phyloP scores from a whole-genome alignment of 2,888 invertebrate genomes.

The Mellilla xanthometata region DNA sequence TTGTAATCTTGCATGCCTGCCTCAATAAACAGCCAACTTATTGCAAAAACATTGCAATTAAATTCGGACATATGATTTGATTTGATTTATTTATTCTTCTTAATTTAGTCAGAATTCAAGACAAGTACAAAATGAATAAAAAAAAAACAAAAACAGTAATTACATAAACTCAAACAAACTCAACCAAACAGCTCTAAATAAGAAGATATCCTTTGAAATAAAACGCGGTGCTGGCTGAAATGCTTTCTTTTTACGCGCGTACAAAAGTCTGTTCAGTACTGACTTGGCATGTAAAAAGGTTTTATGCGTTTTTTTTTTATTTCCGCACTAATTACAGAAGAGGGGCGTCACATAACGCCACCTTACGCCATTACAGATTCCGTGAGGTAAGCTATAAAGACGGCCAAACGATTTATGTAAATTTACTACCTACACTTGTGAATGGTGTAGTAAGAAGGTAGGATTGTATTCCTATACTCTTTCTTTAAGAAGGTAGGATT shows the following conservation, averaged over 20 bases:
- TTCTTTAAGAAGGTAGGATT: too few relatives aligned
- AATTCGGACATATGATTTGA: too few relatives aligned
- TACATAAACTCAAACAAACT: constrained; percentile 4
- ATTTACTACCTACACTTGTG: constrained; percentile 26
- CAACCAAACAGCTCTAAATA: constrained; percentile 10
- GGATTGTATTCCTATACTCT: too few relatives aligned
- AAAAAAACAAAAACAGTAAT: constrained; percentile 4
- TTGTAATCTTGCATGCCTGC: too few relatives aligned
- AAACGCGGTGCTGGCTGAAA: constrained; percentile 24
- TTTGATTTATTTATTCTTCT: too few relatives aligned
- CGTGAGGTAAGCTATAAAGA: constrained; percentile 72
- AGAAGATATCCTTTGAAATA: constrained; percentile 20
- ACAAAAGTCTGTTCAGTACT: constrained; percentile 25
- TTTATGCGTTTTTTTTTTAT: constrained; percentile 58
- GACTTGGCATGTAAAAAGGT: constrained; percentile 51
- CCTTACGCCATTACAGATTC: constrained; percentile 69
- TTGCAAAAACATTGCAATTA: too few relatives aligned
- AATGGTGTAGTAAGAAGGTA: background rate
- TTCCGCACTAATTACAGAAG: constrained; percentile 63
- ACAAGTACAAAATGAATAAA: background rate
- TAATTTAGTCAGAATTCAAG: too few relatives aligned
- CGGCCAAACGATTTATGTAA: constrained; percentile 62
- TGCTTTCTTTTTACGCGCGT: constrained; percentile 26
- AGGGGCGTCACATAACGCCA: constrained; percentile 68
- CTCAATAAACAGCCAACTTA: too few relatives aligned